Base-by-base conservation (phyloP, 2,113 vertebrate genomes). In the Gallinago paraguaiae region DNA sequence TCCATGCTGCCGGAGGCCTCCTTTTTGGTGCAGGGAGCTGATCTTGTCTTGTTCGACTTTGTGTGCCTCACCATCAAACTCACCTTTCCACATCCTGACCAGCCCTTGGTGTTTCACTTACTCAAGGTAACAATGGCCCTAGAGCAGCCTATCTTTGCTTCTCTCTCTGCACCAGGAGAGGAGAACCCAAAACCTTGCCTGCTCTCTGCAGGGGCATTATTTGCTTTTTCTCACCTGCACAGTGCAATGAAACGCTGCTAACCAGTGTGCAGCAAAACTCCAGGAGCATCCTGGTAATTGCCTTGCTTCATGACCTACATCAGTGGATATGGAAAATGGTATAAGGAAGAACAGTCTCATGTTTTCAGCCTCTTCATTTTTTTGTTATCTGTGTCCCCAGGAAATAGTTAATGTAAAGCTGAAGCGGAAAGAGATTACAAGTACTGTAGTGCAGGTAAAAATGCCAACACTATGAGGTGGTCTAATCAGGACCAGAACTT, bases 401-500 rank as follows among this genome's bases (percentile, higher is more conserved):
- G 59, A 91, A 90, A 51, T 22, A 83, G n/a, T 64, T 79, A 51
- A n/a, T 25, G 25, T 82, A 59, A 88, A 82, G 48, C 46, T 71
- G 31, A 67, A 90, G 39, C 0, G 2, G 33, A 82, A 80, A 11
- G 39, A 45, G 30, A 30, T 83, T 86, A 2, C 0, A 64, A 51
- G 60, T 78, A 33, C 11, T 13, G 25, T 65, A 59, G n/a, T 77
- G 31, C 70, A 63, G 77, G 33, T 64, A 57, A 72, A 88, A 83
- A 64, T 68, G 35, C 25, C 2, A 7, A 28, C 13, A 6, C 15
- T 51, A 24, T 56, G 51, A 74, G 72, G 31, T 78, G 54, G 64
- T 88, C 68, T 83, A 53, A 92, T 78, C 22, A 37, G 28, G 11
- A 77, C 90, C 76, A 86, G 79, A 81, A 48, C 39, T 92, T 71